Base-by-base conservation (phyloP, 2,888 invertebrate genomes). In the Bembecia ichneumoniformis region DNA sequence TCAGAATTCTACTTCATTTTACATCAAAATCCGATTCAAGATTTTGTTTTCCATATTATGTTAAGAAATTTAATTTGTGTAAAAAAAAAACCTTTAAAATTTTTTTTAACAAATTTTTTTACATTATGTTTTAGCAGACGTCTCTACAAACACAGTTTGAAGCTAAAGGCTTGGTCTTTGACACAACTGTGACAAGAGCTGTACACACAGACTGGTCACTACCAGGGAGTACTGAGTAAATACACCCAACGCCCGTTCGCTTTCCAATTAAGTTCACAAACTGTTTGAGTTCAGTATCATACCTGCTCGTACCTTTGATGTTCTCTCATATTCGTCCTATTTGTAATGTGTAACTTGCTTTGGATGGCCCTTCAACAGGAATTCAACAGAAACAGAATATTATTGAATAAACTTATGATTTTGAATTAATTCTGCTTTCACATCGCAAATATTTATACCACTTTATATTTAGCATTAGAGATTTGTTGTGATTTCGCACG, bases 201-300 rank as follows among this genome's bases (percentile, higher is more conserved):
- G 62, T 59, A 65, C 67, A 79, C 66, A 81, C 75, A 79, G 74
- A 70, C 74, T 74, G 71, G 74, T 64, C 76, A 73, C 65, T 57
- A 63, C 56, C 52, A 43, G 51, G 44, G 66, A 73, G 74, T 57
- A 63, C 72, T 71, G 65, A 67, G 74, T 68, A 81, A 84, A 84
- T 82, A 83, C 68, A 63, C 62, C 62, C 62, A 54, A 59, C 70
- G 66, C 64, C 65, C 68, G 71, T 65, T 69, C 75, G 76, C 77
- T 81, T 81, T 81, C 70, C 82, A 82, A 83, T 84, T 82, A 82
- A 80, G 68, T 71, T 62, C 61, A 63, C 69, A 62, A 68, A 69
- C 71, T 75, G 78, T 78, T 75, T 80, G 73, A 68, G 68, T 76
- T 76, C 64, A 59, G 61, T 77, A 78, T 69, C 61, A 68, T 82